Evolutionary conservation across 2,888 invertebrate genomes (phyloP), one percentile per base, ranked within the genome.

Genomic region (Drosophila mayaguana): DNA sequence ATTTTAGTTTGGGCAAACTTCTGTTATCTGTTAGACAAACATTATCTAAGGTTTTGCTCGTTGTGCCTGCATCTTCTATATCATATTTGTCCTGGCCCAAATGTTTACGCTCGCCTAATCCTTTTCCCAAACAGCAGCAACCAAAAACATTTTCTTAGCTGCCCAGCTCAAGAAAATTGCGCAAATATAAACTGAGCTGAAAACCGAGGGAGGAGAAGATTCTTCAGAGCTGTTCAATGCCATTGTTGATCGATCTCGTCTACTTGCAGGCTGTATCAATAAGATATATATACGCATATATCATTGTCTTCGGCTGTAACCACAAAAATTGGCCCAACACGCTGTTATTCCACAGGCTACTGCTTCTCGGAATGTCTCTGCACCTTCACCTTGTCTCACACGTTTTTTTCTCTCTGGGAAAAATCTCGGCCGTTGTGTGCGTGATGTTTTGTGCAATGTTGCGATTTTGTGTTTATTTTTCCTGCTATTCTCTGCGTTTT

Each of bases 81-180:
- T 7, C 11, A 43, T 45, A 22, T 34, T 57, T 57, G 34, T 46
- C 45, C 43, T 12, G 43, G 25, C 45, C 43, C 32, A 61, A 69
- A 67, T 83, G 80, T 85, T 85, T 82, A 75, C 64, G 48, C 67
- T 20, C 42, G 34, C 50, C 65, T 87, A 89, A 87, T 87, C 89
- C 89, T 87, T 89, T 50, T 75, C 56, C 75, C 73, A 50, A 50
- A 50, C 48, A 74, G 78, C 54, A 66, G 53, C 75, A 76, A 81
- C 78, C 63, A 84, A 72, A 88, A 88, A 84, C 84, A 84, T 89
- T 89, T 84, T 84, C 84, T 82, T 84, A 87, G 85, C 88, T 84
- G 76, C 75, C 54, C 75, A 63, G 84, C 88, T 79, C 88, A 82
- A 71, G 66, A 73, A 79, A 77, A 87, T 84, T 84, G 84, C 84